A percentile compares a stretch with the other conserved stretches of the same genome.
Conservation (phyloP, 2,888 invertebrate species). For the Meiosimyza platycephala region DNA sequence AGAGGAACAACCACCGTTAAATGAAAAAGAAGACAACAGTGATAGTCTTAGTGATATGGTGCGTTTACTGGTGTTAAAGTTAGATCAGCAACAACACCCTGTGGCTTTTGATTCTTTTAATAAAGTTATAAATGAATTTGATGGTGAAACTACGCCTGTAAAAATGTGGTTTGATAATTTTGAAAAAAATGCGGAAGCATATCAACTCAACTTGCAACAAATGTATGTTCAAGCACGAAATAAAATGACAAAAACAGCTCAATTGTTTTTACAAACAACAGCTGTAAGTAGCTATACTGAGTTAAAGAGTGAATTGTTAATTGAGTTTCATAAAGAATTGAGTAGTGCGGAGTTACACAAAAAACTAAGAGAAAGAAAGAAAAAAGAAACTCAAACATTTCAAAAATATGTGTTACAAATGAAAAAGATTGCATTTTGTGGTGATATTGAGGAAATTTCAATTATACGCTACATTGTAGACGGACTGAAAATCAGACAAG, state of each 20-base stretch:
- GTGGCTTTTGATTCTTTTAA: constrained; percentile 17
- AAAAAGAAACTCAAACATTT: constrained; percentile 32
- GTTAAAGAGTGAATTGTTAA: constrained; percentile 22
- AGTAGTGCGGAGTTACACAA: constrained; percentile 39
- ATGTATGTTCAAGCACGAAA: constrained; percentile 42
- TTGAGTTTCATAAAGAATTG: constrained; percentile 35
- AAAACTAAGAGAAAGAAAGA: constrained; percentile 34
- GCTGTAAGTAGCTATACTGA: constrained; percentile 28
- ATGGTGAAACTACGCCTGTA: constrained; percentile 30
- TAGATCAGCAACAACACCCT: too few species aligned
- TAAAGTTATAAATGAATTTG: constrained; percentile 31
- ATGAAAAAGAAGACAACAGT: too few species aligned
- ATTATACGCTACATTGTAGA: constrained; percentile 38
- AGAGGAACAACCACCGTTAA: too few species aligned
- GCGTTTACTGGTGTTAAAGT: too few species aligned
- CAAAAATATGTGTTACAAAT: constrained; percentile 39
- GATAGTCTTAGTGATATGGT: too few species aligned
- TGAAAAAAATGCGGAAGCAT: constrained; percentile 38
- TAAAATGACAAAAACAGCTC: constrained; percentile 41
- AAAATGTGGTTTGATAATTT: constrained; percentile 35
- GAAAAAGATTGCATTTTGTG: constrained; percentile 36
- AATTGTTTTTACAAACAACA: constrained; percentile 41
- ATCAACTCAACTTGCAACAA: constrained; percentile 37
- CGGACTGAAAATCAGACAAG: constrained; percentile 34
- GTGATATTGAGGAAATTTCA: constrained; percentile 30